Evolutionary conservation across 2,888 invertebrate genomes (phyloP).

Genomic region (Aporophyla lueneburgensis): DNA sequence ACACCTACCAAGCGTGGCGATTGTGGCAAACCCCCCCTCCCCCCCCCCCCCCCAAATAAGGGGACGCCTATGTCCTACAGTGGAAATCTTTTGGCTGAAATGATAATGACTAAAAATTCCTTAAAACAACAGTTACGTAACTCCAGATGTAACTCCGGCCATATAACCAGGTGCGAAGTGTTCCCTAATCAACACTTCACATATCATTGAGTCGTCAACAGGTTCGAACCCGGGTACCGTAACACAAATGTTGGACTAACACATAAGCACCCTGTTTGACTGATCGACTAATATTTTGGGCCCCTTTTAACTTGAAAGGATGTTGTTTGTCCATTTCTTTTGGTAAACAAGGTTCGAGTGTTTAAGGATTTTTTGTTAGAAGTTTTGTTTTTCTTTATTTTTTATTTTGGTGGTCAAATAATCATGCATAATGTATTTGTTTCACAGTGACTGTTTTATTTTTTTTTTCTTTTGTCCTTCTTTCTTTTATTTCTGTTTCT

Average conservation of each 20-base stretch:
- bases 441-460: not conserved
- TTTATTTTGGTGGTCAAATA: constrained; percentile 5
- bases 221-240: constrained; percentile 65
- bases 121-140: constrained; percentile 62
- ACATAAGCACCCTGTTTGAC: constrained; percentile 57
- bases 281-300: constrained; percentile 49
- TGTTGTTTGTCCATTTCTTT: constrained; percentile 33
- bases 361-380: not conserved
- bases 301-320: constrained; percentile 24
- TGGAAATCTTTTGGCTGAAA: too few relatives aligned
- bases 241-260: constrained; percentile 59
- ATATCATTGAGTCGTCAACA: constrained; percentile 70
- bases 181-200: constrained; percentile 70
- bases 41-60: too few relatives aligned
- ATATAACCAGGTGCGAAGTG: constrained; percentile 69
- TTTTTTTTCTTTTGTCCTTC: not conserved
- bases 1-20: too few relatives aligned
- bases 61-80: too few relatives aligned
- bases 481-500: not conserved
- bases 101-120: not conserved
- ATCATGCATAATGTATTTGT: constrained; percentile 23
- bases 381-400: not conserved
- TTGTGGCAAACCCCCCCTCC: too few relatives aligned
- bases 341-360: constrained; percentile 25
- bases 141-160: constrained; percentile 57